These are phyloP conservation scores for Microctonus aethiopoides DNA, from an alignment of 2,888 invertebrate species.

Conservation along the genomic window DNA sequence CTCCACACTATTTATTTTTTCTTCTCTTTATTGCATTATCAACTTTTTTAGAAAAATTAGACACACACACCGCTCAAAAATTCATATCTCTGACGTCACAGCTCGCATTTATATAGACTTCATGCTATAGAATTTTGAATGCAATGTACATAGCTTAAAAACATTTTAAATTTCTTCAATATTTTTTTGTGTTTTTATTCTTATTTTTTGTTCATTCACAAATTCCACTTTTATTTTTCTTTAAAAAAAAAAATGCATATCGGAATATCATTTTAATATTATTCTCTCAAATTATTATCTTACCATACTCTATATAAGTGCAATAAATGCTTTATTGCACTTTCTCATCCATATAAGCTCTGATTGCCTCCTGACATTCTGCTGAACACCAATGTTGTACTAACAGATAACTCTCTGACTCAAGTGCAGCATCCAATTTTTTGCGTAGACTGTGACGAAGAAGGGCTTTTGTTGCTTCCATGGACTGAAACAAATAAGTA, in stretches of 20 bases:
- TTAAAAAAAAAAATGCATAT: neutral
- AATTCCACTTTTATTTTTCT: neutral
- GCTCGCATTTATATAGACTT: constrained; percentile 9
- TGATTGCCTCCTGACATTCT: constrained; percentile 74
- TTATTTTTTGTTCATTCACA: neutral
- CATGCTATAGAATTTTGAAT: constrained; percentile 17
- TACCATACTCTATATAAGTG: neutral
- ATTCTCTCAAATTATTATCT: neutral
- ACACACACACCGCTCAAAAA: neutral
- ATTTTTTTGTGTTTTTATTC: neutral
- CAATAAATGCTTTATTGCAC: constrained; percentile 47
- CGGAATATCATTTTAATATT: neutral
- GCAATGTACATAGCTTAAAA: constrained; percentile 26
- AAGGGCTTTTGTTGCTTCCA: constrained; percentile 72
- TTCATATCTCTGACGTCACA: constrained; percentile 5
- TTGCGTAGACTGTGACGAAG: constrained; percentile 72
- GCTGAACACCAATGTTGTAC: constrained; percentile 80
- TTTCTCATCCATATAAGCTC: constrained; percentile 60
- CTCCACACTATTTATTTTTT: neutral
- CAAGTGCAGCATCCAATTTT: constrained; percentile 73
- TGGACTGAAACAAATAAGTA: constrained; percentile 72
- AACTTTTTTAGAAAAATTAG: constrained; percentile 13
- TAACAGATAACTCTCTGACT: constrained; percentile 76
- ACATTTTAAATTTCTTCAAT: constrained; percentile 2
- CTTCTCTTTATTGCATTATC: constrained; percentile 19